These are phyloP conservation scores for Hippotragus niger DNA, from an alignment of 2,113 vertebrate species.

Conservation along the genomic window DNA sequence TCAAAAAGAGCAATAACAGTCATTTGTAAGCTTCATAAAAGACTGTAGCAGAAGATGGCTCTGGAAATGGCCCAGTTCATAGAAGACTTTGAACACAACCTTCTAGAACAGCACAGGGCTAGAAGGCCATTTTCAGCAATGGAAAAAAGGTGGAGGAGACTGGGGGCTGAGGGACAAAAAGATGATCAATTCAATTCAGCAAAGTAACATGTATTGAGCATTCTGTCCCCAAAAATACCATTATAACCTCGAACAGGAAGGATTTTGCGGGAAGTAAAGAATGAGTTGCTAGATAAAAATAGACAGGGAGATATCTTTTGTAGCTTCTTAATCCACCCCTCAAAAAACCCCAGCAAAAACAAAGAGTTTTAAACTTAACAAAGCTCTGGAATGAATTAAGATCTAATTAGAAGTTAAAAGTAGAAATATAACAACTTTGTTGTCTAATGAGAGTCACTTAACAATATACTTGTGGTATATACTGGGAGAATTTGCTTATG, in stretches of 20 bases:
- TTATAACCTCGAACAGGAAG: neutral
- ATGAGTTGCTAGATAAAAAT: neutral
- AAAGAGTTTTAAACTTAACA: neutral
- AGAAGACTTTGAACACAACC: neutral
- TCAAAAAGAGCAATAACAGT: neutral
- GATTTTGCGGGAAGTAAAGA: neutral
- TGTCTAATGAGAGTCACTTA: neutral
- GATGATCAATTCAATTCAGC: neutral
- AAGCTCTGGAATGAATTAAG: neutral
- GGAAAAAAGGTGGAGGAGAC: neutral
- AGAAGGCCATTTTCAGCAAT: neutral
- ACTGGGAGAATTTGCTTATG: neutral
- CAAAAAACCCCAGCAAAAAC: neutral
- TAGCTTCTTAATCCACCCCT: neutral
- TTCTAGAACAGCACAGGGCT: neutral
- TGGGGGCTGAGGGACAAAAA: neutral
- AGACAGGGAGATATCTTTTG: neutral
- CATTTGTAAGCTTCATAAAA: neutral
- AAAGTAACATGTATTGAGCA: neutral
- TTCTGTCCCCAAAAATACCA: neutral
- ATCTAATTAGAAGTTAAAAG: conserved; percentile 7
- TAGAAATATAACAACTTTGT: neutral
- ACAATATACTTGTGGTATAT: neutral
- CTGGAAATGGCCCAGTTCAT: neutral
- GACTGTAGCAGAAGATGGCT: neutral